phyloP scores from a whole-genome alignment of 2,888 invertebrate species.

The Therioaphis trifolii region DNA sequence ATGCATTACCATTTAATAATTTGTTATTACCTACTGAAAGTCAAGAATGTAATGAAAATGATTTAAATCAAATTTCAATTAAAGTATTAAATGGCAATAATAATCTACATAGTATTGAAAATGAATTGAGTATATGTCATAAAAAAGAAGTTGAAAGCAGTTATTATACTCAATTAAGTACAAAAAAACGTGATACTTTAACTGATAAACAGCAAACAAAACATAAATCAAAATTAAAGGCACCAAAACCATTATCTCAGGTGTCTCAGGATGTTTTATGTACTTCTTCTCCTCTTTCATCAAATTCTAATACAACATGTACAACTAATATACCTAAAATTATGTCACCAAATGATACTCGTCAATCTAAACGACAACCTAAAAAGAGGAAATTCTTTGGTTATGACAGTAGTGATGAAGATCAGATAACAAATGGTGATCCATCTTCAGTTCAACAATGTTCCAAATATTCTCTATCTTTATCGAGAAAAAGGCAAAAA shows the following conservation, averaged over 20 bases:
- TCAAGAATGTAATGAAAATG: conserved; percentile 14
- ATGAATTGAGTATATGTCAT: conserved; percentile 17
- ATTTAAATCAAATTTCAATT: conserved; percentile 12
- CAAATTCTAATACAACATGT: conserved; percentile 40
- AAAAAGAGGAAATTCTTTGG: conserved; percentile 89
- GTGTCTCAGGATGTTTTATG: background rate
- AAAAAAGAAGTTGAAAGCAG: background rate
- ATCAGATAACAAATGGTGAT: conserved; percentile 46
- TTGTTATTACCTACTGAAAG: conserved; percentile 19
- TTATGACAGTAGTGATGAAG: conserved; percentile 86
- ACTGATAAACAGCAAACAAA: conserved; percentile 16
- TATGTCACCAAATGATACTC: conserved; percentile 68
- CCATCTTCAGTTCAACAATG: conserved; percentile 37
- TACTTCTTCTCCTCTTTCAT: conserved; percentile 22
- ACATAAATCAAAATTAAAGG: conserved; percentile 50
- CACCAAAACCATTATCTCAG: background rate
- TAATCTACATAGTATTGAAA: conserved; percentile 22
- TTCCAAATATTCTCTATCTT: conserved; percentile 5
- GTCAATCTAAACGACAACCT: conserved; percentile 82
- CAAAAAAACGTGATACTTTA: background rate
- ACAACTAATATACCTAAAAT: background rate
- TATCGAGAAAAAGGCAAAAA: conserved; percentile 41
- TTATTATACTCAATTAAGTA: background rate
- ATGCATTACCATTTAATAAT: conserved; percentile 18
- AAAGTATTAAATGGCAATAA: conserved; percentile 50